These are phyloP conservation scores for Echinops telfairi DNA, from an alignment of 2,113 vertebrate species.

Conservation along the genomic window DNA sequence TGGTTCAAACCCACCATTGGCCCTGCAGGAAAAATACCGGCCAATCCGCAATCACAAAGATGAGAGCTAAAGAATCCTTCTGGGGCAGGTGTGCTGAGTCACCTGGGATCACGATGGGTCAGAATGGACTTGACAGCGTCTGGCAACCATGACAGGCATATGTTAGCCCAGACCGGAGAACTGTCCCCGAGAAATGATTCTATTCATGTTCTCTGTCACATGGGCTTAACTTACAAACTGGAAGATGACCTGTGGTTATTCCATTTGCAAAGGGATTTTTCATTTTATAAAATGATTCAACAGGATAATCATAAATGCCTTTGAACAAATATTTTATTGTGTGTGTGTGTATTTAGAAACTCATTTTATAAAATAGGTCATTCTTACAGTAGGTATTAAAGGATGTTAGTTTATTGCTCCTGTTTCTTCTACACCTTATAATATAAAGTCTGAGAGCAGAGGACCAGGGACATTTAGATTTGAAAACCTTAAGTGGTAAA, in stretches of 20 bases:
- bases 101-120: background rate
- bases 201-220: background rate
- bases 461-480: too few species aligned
- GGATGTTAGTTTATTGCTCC: too few species aligned
- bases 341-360: too few species aligned
- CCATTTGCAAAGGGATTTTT: background rate
- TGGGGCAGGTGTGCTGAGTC: background rate
- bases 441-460: too few species aligned
- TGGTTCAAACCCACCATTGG: background rate
- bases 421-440: too few species aligned
- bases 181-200: background rate
- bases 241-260: background rate
- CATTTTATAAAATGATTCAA: background rate
- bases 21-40: background rate
- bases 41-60: too few species aligned
- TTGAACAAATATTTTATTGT: too few species aligned
- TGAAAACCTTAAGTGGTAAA: too few species aligned
- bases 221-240: background rate
- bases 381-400: too few species aligned
- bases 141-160: background rate
- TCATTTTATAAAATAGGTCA: too few species aligned
- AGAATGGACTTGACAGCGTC: background rate
- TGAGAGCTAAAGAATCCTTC: background rate
- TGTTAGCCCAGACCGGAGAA: background rate
- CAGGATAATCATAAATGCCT: background rate